Evolutionary conservation across 2,113 vertebrate genomes (phyloP), one percentile per base, ranked within the genome.

Genomic region (Gymnobelideus leadbeateri): DNA sequence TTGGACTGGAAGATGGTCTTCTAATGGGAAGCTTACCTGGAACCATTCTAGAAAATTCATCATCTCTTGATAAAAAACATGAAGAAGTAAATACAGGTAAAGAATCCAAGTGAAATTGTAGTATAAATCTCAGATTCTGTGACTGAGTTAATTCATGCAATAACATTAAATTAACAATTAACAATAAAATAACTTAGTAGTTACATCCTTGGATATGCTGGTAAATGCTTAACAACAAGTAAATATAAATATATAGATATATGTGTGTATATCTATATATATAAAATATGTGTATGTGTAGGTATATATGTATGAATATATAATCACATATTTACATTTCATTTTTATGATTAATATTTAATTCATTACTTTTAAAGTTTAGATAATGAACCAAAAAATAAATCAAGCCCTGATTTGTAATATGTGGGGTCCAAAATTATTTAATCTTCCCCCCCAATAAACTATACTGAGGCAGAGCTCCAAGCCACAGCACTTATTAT

Each of bases 31-130:
- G 61, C 10, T 95, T 97, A 61, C 95, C 97, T 2, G 96, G 97
- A 19, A 94, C 95, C 16, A 51, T 96, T 96, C 91, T 91, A 95
- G 96, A 97, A 97, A 96, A 91, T 55, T 84, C 95, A 61, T 61
- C 94, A 46, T 94, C 96, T 84, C 95, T 94, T 52, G 93, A 92
- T 93, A 90, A 95, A 96, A 96, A 46, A 94, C 98, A 94, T 8
- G 25, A 49, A 47, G 52, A 14, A 93, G 51, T 96, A 97, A 96
- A 96, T 77, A 95, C 94, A 97, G 96, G 97, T 98, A 97, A 98
- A 31, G 14, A 4, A 49, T 16, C 21, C 26, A 7, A 0, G 93
- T 92, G 89, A 84, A 77, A 24, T 95, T 95, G 26, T 16, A 84
- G 19, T 19, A 49, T 6, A 84, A 43, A 84, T 43, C 16, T 84